Percentiles rank a stretch among this genome's conserved stretches.
These are phyloP conservation scores for Rhineura floridana DNA, from an alignment of 2,113 vertebrate genomes.

Conservation along the genomic window DNA sequence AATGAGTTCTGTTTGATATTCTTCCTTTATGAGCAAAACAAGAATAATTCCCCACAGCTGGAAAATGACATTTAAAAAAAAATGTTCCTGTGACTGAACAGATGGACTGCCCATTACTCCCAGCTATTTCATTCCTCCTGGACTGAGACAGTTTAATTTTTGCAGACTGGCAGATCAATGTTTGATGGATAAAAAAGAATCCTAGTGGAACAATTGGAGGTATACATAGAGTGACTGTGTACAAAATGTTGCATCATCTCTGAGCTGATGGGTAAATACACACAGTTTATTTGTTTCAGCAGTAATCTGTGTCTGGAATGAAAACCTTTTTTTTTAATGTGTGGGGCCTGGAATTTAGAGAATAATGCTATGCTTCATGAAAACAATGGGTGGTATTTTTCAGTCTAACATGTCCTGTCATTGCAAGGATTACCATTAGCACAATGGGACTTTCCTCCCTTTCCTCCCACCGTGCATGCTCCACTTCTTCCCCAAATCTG, in stretches of 20 bases:
- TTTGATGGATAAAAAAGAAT: constrained; percentile 31
- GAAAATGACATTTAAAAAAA: constrained; percentile 43
- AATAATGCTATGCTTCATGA: constrained; percentile 55
- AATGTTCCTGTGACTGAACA: constrained; percentile 30
- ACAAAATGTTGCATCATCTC: constrained; percentile 12
- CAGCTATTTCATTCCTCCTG: constrained; percentile 48
- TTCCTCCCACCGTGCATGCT: too few species aligned
- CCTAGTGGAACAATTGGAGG: constrained; percentile 37
- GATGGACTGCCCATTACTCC: constrained; percentile 38
- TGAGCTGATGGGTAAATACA: constrained; percentile 61
- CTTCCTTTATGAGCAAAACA: neutral
- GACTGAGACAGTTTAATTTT: constrained; percentile 57
- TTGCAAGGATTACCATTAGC: too few species aligned
- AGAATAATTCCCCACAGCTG: constrained; percentile 22
- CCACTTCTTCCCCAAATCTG: too few species aligned
- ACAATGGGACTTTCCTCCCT: too few species aligned
- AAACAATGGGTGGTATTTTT: too few species aligned
- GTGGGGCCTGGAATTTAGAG: constrained; percentile 53
- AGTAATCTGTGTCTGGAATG: constrained; percentile 70
- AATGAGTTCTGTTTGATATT: constrained; percentile 33
- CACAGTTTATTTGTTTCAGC: constrained; percentile 34
- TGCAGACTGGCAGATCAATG: constrained; percentile 40
- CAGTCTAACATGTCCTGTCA: too few species aligned
- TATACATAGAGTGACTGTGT: constrained; percentile 18
- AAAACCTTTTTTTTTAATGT: constrained; percentile 57